phyloP scores from a whole-genome alignment of 2,888 invertebrate species.

The Athetis lepigone region DNA sequence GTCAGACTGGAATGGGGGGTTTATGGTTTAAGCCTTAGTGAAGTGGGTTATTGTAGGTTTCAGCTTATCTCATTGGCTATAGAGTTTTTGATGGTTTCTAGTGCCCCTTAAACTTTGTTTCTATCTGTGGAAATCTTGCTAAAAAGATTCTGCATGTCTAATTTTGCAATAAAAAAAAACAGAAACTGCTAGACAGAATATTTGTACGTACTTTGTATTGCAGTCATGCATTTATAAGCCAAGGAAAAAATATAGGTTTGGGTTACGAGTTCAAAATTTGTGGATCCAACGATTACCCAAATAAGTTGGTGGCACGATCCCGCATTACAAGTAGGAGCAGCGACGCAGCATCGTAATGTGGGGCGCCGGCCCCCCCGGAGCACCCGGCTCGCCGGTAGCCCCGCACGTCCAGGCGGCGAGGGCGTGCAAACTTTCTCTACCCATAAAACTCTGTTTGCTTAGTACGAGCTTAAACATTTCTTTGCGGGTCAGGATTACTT shows the following conservation, averaged over 20 bases:
- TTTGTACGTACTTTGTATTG: not conserved
- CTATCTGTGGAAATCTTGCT: not conserved
- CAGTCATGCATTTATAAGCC: not conserved
- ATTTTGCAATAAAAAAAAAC: not conserved
- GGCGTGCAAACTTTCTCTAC: slow-evolving; percentile 74
- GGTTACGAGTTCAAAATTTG: slow-evolving; percentile 53
- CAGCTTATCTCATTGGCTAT: not conserved
- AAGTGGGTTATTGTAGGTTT: not conserved
- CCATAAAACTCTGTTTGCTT: slow-evolving; percentile 75
- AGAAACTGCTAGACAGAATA: not conserved
- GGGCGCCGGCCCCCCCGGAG: slow-evolving; percentile 53
- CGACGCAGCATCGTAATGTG: slow-evolving; percentile 56
- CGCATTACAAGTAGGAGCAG: slow-evolving; percentile 66
- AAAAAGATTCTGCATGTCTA: not conserved
- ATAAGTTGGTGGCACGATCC: slow-evolving; percentile 68
- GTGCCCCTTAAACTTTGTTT: too few relatives aligned
- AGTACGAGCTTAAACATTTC: slow-evolving; percentile 74
- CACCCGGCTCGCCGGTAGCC: slow-evolving; percentile 46
- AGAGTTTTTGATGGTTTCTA: not conserved
- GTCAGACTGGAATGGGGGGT: not conserved
- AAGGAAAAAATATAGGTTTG: slow-evolving; percentile 45
- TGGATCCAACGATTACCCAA: slow-evolving; percentile 64
- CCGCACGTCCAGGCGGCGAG: slow-evolving; percentile 65
- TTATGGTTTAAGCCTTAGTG: not conserved
- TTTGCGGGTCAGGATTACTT: slow-evolving; percentile 73